phyloP scores from a whole-genome alignment of 2,888 invertebrate species.

The Lissocephala sabroskyi region DNA sequence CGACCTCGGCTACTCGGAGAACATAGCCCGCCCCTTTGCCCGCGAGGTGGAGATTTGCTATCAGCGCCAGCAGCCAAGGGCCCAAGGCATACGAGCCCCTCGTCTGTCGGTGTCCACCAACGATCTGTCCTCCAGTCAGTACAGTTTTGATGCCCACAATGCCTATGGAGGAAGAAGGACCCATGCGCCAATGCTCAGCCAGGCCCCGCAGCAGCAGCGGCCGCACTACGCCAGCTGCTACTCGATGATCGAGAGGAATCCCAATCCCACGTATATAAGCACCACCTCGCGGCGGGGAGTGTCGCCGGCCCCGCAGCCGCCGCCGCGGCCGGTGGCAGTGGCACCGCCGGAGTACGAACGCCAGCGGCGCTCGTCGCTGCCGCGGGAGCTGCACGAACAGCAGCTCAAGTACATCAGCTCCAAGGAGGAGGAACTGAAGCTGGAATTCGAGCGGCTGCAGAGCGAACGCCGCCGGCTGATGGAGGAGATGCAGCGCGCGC shows the following conservation, averaged over 20 bases:
- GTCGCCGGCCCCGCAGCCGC: conserved; percentile 45
- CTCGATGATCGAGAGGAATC: conserved; percentile 70
- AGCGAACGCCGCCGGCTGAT: conserved; percentile 73
- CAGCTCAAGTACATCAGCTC: conserved; percentile 78
- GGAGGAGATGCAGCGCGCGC: conserved; percentile 64
- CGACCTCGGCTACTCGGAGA: conserved; percentile 70
- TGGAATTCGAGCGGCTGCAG: conserved; percentile 78
- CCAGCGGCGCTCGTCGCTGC: conserved; percentile 75
- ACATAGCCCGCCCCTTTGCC: conserved; percentile 68
- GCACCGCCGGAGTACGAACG: conserved; percentile 48
- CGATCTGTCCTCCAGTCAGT: conserved; percentile 52
- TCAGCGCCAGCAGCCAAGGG: conserved; percentile 42
- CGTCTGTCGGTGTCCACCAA: conserved; percentile 66
- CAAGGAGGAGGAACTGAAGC: conserved; percentile 79
- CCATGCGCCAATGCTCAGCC: conserved; percentile 63
- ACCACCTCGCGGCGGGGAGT: conserved; percentile 63
- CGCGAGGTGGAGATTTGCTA: conserved; percentile 71
- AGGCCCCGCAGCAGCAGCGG: conserved; percentile 48
- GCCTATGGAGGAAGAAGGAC: conserved; percentile 59
- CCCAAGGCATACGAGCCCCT: conserved; percentile 66
- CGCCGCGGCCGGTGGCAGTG: not conserved
- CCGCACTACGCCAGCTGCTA: conserved; percentile 67
- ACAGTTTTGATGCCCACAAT: conserved; percentile 54
- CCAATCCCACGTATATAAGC: conserved; percentile 68
- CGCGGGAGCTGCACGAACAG: conserved; percentile 75